These are phyloP conservation scores for Polia nebulosa DNA, from an alignment of 2,888 invertebrate species.

Conservation along the genomic window DNA sequence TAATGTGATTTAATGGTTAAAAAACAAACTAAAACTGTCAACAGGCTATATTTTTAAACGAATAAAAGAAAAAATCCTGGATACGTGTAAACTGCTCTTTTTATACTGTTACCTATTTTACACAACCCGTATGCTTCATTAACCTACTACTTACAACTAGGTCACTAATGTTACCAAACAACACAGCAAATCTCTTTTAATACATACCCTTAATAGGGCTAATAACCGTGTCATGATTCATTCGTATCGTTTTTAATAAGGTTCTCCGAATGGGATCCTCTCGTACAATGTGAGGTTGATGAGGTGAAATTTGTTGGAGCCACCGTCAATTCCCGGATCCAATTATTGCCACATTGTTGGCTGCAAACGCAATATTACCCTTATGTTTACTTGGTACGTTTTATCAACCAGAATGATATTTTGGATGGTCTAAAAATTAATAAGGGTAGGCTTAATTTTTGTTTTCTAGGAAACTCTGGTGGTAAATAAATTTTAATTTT, in stretches of 20 bases:
- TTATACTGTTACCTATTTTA: background rate
- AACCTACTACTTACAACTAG: background rate
- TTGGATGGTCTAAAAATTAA: conserved; percentile 20
- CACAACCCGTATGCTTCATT: background rate
- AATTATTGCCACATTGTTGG: conserved; percentile 74
- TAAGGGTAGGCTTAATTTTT: background rate
- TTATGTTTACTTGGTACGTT: conserved; percentile 53
- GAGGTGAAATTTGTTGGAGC: conserved; percentile 70
- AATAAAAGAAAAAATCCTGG: too few species aligned
- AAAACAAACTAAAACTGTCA: too few species aligned
- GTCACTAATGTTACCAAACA: conserved; percentile 19
- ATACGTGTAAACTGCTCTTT: too few species aligned
- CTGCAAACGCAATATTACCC: conserved; percentile 63
- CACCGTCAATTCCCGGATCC: conserved; percentile 71
- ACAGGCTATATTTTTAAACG: too few species aligned
- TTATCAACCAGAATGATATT: conserved; percentile 39
- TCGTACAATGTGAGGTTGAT: conserved; percentile 68
- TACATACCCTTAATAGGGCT: conserved; percentile 30
- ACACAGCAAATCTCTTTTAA: conserved; percentile 22
- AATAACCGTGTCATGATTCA: conserved; percentile 52
- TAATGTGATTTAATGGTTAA: too few species aligned
- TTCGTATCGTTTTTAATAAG: conserved; percentile 66
- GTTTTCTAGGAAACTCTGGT: background rate
- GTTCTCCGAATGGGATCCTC: conserved; percentile 46
- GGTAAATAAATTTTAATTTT: background rate